These are phyloP conservation scores for Kobus ellipsiprymnus DNA, from an alignment of 2,113 vertebrate genomes.

Conservation along the genomic window DNA sequence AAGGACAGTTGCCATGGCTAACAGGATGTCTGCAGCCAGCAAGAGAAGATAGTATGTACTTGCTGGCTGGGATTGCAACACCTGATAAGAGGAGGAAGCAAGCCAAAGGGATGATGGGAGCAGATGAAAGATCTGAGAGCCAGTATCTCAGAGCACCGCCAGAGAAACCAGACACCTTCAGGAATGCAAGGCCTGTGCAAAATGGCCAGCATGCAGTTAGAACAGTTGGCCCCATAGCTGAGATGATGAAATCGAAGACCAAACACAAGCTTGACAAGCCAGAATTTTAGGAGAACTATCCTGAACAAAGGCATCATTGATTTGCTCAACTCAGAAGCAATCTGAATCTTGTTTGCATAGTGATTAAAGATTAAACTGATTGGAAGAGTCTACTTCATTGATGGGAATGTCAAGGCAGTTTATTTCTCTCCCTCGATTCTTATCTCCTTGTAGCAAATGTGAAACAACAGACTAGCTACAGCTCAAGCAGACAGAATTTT, in stretches of 20 bases:
- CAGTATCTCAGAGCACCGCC: neutral
- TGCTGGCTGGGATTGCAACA: slow-evolving; percentile 8
- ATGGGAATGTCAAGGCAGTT: neutral
- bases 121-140: slow-evolving; percentile 26
- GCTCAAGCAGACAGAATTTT: neutral
- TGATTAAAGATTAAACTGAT: neutral
- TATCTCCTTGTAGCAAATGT: neutral
- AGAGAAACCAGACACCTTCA: slow-evolving; percentile 11
- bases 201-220: neutral
- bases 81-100: slow-evolving; percentile 22
- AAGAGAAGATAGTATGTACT: neutral
- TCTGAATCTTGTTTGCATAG: neutral
- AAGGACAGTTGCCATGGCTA: neutral
- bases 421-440: neutral
- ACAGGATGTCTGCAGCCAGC: neutral
- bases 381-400: neutral
- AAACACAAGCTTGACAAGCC: neutral
- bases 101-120: neutral
- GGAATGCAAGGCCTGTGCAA: neutral
- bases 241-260: slow-evolving; percentile 42
- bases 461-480: neutral
- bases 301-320: neutral
- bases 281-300: neutral
- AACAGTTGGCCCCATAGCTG: slow-evolving; percentile 32
- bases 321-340: neutral